These are phyloP conservation scores for Lampropteryx suffumata DNA, from an alignment of 2,888 invertebrate genomes.

Conservation along the genomic window DNA sequence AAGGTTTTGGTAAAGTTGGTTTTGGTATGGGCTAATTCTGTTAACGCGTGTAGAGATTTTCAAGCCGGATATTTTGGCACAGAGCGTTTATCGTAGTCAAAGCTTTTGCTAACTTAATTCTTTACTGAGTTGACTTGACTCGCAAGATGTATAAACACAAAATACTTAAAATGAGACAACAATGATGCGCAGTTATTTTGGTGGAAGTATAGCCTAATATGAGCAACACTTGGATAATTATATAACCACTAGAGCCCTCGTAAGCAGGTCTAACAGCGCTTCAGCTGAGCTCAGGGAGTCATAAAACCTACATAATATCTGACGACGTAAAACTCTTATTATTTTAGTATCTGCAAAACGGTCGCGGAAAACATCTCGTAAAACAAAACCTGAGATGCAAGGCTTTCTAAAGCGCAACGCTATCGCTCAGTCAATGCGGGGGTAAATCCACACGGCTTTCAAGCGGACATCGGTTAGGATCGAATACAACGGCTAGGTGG, in stretches of 20 bases:
- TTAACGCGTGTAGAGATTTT: conserved; percentile 64
- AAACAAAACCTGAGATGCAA: conserved; percentile 75
- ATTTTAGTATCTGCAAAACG: conserved; percentile 81
- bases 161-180: no score
- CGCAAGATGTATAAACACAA: no score
- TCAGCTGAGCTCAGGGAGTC: conserved; percentile 69
- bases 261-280: conserved; percentile 78
- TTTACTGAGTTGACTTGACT: conserved; percentile 15
- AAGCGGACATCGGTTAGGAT: conserved; percentile 76
- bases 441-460: conserved; percentile 77
- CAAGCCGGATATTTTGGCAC: conserved; percentile 61
- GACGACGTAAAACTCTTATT: conserved; percentile 80
- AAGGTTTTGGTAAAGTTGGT: conserved; percentile 44
- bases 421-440: conserved; percentile 60
- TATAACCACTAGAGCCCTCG: conserved; percentile 77
- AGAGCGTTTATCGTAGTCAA: conserved; percentile 55
- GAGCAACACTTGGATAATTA: conserved; percentile 77
- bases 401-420: conserved; percentile 45
- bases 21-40: conserved; percentile 62
- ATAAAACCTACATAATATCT: conserved; percentile 80
- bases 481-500: conserved; percentile 69
- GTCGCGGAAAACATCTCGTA: conserved; percentile 77
- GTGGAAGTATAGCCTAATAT: conserved; percentile 65
- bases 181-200: conserved; percentile 50
- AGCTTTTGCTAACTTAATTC: conserved; percentile 42